Percentiles rank a stretch among this genome's conserved stretches.
These are phyloP conservation scores for Gallinago solitaria DNA, from an alignment of 2,797 vertebrate genomes.

Conservation along the genomic window DNA sequence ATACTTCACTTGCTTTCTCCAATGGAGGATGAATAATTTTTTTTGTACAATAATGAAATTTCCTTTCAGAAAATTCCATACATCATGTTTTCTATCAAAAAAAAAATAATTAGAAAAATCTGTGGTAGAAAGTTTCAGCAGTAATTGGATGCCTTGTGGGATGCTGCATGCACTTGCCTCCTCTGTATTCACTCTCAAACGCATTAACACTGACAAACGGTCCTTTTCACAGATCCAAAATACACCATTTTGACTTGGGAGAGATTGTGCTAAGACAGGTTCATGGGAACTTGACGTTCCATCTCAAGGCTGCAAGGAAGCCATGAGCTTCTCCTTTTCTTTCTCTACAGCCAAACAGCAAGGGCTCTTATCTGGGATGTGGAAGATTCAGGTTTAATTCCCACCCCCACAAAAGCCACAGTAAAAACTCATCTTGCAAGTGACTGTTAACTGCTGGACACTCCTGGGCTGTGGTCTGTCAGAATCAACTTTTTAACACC, in stretches of 20 bases:
- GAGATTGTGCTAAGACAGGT: not conserved
- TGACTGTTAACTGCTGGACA: not conserved
- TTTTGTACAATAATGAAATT: not conserved
- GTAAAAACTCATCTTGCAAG: not conserved
- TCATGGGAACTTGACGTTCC: not conserved
- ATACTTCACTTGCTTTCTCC: not conserved
- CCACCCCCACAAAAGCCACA: rapidly evolving
- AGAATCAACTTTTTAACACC: not conserved
- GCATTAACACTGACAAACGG: not conserved
- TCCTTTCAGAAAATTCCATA: not conserved
- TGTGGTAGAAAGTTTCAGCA: not conserved
- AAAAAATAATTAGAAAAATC: not conserved
- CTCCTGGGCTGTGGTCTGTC: not conserved
- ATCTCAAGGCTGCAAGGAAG: not conserved
- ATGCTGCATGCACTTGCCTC: not conserved
- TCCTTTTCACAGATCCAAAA: conserved; percentile 14
- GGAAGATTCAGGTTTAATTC: not conserved
- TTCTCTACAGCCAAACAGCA: not conserved
- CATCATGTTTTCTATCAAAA: not conserved
- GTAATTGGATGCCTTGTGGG: not conserved
- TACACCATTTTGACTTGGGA: not conserved
- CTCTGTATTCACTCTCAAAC: not conserved
- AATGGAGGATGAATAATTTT: not conserved
- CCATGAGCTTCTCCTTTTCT: not conserved
- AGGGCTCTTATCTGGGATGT: not conserved